Percentiles rank a stretch among this genome's conserved stretches.
phyloP scores from a whole-genome alignment of 2,113 vertebrate species.

The Stegostoma tigrinum region DNA sequence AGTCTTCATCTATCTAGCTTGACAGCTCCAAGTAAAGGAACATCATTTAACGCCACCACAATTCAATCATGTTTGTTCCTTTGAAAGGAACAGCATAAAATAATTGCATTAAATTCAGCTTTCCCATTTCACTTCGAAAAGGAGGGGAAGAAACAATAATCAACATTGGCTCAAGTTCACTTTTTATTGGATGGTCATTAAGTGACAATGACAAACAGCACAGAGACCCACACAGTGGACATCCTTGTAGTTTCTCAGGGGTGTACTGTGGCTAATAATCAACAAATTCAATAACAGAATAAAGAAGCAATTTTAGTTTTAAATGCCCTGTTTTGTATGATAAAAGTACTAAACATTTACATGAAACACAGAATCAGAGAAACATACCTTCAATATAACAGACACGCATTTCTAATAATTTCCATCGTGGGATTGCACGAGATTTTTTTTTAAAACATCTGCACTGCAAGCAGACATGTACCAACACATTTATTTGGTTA shows the following conservation, averaged over 20 bases:
- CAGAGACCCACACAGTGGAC: not conserved
- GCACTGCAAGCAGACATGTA: not conserved
- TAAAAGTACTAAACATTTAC: not conserved
- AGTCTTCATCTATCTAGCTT: not conserved
- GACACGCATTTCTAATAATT: not conserved
- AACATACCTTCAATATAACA: not conserved
- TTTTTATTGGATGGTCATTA: not conserved
- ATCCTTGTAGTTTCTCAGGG: not conserved
- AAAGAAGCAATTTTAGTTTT: not conserved
- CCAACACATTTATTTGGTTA: constrained; percentile 39
- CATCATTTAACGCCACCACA: not conserved
- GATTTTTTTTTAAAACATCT: not conserved
- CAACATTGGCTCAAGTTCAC: not conserved
- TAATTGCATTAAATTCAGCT: not conserved
- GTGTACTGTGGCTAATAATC: not conserved
- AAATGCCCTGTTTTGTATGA: not conserved
- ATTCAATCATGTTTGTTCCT: not conserved
- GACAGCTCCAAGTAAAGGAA: not conserved
- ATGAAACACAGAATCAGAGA: not conserved
- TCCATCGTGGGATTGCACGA: not conserved
- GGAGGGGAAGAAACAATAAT: not conserved
- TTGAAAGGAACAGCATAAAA: not conserved
- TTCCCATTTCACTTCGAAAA: not conserved
- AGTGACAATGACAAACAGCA: not conserved
- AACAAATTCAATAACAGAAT: not conserved